Evolutionary conservation across 2,888 invertebrate species (phyloP), one percentile per base, ranked within the genome.

Genomic region (Acanthosepion esculentum): DNA sequence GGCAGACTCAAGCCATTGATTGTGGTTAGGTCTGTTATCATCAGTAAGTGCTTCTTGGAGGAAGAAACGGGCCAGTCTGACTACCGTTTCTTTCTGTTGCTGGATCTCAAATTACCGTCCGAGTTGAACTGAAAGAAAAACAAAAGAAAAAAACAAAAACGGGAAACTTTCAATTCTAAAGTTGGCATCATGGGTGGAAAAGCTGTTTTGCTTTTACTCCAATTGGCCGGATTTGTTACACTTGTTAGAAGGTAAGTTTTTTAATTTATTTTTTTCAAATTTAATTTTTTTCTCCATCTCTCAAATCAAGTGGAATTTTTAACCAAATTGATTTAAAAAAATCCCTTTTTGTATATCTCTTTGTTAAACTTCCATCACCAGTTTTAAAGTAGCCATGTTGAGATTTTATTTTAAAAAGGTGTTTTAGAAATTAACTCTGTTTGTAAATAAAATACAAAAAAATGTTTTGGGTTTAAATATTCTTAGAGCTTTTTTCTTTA

Each of bases 1-100:
- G 78, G 78, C 78, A 78, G 78, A 78, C 78, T 78, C 78, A 78
- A 78, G n/a, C n/a, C 78, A 78, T n/a, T 78, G 78, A 78, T 78
- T n/a, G 29, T 78, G 78, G 29, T 78, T n/a, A 29, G 78, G 8
- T n/a, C 15, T 78, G n/a, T 78, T 15, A n/a, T 78, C n/a, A n/a
- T 29, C 78, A 78, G n/a, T 78, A n/a, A 78, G 78, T n/a, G 15
- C 12, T 78, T 15, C 78, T 78, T 78, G 78, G 78, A 78, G 78
- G n/a, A 33, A 78, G n/a, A 33, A 78, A 78, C 78, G 78, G n/a
- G 78, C 33, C 78, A 78, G 78, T 78, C n/a, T 78, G 78, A 20
- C 78, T 10, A n/a, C 15, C 78, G 12, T 78, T 29, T 78, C 10
- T 78, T n/a, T 78, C 78, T 78, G 78, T n/a, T 78, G 78, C 78